Evolutionary conservation across 2,113 vertebrate genomes (phyloP), one percentile per base, ranked within the genome.

Genomic region (Brachirus orientalis): DNA sequence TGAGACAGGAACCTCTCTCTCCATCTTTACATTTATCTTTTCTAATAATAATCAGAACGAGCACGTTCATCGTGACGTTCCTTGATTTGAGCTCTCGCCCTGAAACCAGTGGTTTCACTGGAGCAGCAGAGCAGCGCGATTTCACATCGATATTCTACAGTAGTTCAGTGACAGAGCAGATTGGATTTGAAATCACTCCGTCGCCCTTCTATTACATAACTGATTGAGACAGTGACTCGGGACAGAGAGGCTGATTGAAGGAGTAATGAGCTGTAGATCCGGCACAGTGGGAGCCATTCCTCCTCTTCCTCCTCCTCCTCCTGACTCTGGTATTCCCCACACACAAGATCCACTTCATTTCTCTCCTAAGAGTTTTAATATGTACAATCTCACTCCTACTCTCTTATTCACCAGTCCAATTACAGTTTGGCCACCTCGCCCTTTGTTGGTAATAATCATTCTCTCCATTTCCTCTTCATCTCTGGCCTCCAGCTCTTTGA

Each of bases 221-320:
- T 57, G 76, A 72, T 52, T 0, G 68, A 72, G 59, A 54, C 0
- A 7, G 54, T 41, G 67, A 17, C 65, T 65, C 22, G 61, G 59
- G 76, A 78, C 47, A 6, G 19, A 36, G 18, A 19, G 73, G 75
- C 63, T 83, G 77, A 83, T 77, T 57, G 77, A 81, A 83, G 79
- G 46, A 70, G 75, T 83, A 81, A 87, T 78, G 84, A 89, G 75
- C 72, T 68, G 66, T 12, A 62, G 68, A 68, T 73, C 19, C 7
- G 16, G 52, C 58, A 52, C 81, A 41, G 20, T 12, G 5, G 77
- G 72, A 67, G 79, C 33, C 37, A 1, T 51, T 58, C 33, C n/a
- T 60, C 63, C 63, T 43, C 59, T 57, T 55, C 63, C 70, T 8
- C 55, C 65, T 8, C 43, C 18, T 13, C 6, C 14, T 16, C 13